phyloP scores from a whole-genome alignment of 2,888 invertebrate species.

The Pristionchus exspectatus region DNA sequence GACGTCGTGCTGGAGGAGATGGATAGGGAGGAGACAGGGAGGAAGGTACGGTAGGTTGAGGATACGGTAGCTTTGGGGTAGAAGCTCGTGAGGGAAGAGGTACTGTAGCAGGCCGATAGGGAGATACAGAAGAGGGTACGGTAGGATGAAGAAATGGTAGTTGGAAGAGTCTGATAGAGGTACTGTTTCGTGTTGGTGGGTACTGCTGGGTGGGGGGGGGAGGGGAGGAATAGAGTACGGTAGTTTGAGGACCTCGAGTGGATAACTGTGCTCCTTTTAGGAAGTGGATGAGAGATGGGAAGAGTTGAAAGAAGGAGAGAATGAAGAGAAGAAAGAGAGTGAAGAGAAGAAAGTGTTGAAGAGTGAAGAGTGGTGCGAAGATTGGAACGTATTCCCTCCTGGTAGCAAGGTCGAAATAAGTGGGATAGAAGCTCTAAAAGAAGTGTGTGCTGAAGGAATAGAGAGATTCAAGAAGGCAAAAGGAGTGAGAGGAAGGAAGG shows the following conservation, averaged over 20 bases:
- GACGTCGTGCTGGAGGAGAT: conserved; percentile 20
- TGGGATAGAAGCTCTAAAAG: no score
- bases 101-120: not conserved
- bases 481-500: not conserved
- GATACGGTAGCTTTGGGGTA: no score
- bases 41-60: not conserved
- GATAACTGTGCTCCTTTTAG: not conserved
- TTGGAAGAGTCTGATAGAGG: not conserved
- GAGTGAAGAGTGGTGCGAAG: not conserved
- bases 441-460: no score
- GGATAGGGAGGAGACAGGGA: not conserved
- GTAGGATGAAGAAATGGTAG: not conserved
- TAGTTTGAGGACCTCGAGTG: no score
- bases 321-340: not conserved
- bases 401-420: no score
- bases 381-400: no score
- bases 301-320: not conserved
- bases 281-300: not conserved
- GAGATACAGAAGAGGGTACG: not conserved
- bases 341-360: not conserved
- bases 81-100: not conserved
- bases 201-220: no score
- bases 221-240: no score
- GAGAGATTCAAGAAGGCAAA: not conserved
- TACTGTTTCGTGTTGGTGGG: not conserved